Evolutionary conservation across 1,140 invertebrate species (phyloP), one percentile per base, ranked within the genome.

Genomic region (Stegodyphus dumicola): DNA sequence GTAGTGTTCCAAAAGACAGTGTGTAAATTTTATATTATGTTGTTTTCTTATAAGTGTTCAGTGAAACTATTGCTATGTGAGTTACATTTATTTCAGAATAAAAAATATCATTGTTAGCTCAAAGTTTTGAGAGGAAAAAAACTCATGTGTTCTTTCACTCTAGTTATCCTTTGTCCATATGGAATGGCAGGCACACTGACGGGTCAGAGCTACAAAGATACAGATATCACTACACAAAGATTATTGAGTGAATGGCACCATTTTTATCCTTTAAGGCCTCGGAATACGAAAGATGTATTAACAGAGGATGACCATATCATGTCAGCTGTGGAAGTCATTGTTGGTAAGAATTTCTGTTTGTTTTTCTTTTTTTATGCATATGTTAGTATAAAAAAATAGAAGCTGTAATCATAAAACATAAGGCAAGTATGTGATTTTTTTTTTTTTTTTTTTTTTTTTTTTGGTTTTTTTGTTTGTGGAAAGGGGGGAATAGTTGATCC

Each of bases 121-220:
- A 33, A 33, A 33, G 33, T 33, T 33, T 33, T 33, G 33, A 33
- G 33, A 33, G 33, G 33, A 33, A 33, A 33, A n/a, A 33, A 33
- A 33, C 15, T 60, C 9, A 60, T 60, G 2, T 60, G 2, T 60
- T 60, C 15, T 60, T 15, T 60, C 56, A 49, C 81, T 88, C 74
- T 92, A 95, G 97, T 99, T 86, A 96, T 99, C 89, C 91, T 99
- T 88, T 96, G 96, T 18, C 98, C 98, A 15, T 98, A 96, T 91
- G 97, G 97, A 17, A 92, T 99, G 88, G 94, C 96, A 87, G 98
- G 96, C 13, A 95, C 94, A 33, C 92, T 99, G 88, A 98, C 97
- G 64, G 97, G 97, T 13, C 94, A 96, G 88, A 93, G 93, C 80
- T 96, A 93, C 90, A 93, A 94, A 91, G 94, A 94, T 88, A 93